A percentile compares a stretch with the other conserved stretches of the same genome.
Evolutionary conservation across 2,113 vertebrate species (phyloP).

Genomic region (Chascanopsetta lugubris): DNA sequence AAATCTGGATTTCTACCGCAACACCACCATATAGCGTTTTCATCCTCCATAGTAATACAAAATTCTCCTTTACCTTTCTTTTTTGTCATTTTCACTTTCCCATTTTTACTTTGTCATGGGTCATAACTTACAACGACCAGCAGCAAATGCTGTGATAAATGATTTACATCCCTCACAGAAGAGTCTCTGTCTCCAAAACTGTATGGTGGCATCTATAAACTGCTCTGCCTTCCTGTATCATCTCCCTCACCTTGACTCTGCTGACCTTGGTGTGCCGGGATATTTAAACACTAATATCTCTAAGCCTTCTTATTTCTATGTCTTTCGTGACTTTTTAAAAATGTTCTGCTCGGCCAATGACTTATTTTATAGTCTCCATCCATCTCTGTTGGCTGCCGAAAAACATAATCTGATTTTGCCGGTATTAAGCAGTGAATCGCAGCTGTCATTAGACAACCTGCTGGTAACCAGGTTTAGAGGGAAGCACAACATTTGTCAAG

Average conservation of each 20-base stretch:
- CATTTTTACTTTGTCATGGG: slow-evolving; percentile 7
- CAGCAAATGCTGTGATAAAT: slow-evolving; percentile 8
- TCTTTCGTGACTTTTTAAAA: slow-evolving; percentile 74
- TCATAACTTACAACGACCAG: slow-evolving; percentile 38
- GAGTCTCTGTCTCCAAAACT: slow-evolving; percentile 15
- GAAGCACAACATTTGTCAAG: slow-evolving; percentile 74
- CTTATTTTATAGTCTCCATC: slow-evolving; percentile 74
- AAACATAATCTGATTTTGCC: slow-evolving; percentile 79
- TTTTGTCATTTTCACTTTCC: background rate
- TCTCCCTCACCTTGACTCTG: slow-evolving; percentile 50
- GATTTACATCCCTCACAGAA: slow-evolving; percentile 34
- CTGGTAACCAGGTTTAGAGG: slow-evolving; percentile 76
- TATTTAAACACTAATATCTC: slow-evolving; percentile 62
- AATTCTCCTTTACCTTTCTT: background rate
- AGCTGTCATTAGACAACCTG: slow-evolving; percentile 62
- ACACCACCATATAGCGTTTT: background rate
- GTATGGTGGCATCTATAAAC: slow-evolving; percentile 16
- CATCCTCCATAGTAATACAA: background rate
- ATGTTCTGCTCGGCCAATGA: slow-evolving; percentile 48
- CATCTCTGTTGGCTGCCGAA: slow-evolving; percentile 72
- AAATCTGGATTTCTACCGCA: slow-evolving; percentile 18
- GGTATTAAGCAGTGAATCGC: slow-evolving; percentile 76
- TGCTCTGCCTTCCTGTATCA: slow-evolving; percentile 34
- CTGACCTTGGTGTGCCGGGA: slow-evolving; percentile 60
- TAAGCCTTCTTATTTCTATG: slow-evolving; percentile 64